Conservation (phyloP, 2,113 vertebrate species). For the Psilopogon haemacephalus region DNA sequence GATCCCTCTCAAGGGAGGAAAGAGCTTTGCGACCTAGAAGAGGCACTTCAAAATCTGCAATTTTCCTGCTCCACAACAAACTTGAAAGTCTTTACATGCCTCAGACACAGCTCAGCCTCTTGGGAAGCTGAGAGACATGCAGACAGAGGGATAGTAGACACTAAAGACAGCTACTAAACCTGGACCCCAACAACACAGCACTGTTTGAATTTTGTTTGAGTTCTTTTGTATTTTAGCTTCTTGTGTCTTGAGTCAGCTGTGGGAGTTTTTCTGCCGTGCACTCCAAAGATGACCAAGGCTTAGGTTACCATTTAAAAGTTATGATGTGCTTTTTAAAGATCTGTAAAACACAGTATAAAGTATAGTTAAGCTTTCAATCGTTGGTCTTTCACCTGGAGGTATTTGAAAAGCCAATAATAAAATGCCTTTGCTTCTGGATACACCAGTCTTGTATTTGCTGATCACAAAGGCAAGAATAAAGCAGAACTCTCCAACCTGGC, state of each 20-base stretch:
- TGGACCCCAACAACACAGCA: not conserved
- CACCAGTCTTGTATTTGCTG: not conserved
- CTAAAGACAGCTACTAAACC: not conserved
- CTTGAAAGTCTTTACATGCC: not conserved
- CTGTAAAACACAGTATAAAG: conserved; percentile 24
- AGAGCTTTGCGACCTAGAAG: not conserved
- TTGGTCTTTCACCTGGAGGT: not conserved
- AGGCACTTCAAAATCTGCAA: not conserved
- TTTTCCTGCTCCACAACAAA: not conserved
- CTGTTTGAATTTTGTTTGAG: not conserved
- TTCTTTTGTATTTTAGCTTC: not conserved
- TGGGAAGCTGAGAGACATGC: not conserved
- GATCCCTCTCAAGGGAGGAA: not conserved
- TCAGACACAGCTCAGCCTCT: not conserved
- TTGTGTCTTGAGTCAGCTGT: not conserved
- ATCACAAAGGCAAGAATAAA: not conserved
- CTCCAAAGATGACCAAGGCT: not conserved
- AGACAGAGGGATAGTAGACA: not conserved
- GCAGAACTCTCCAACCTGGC: not conserved
- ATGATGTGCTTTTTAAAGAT: conserved; percentile 29
- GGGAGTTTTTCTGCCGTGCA: not conserved
- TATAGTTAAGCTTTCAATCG: conserved; percentile 4
- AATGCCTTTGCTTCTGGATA: not conserved
- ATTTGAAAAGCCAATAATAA: conserved; percentile 4
- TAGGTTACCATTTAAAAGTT: conserved; percentile 5